Base-by-base conservation (phyloP, 2,888 invertebrate genomes). In the Cheiracanthium punctorium region DNA sequence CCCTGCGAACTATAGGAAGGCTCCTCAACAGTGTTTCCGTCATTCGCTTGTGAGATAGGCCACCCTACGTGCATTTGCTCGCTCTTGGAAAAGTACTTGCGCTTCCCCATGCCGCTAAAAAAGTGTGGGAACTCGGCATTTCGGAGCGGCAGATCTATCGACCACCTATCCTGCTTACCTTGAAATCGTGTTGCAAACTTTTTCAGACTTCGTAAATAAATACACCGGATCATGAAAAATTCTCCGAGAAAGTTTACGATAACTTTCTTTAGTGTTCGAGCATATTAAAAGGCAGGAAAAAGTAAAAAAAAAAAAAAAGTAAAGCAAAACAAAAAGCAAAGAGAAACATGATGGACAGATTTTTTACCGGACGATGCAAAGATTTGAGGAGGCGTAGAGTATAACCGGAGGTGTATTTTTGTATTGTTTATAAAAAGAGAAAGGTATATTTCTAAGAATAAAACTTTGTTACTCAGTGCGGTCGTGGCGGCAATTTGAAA, bases 1-100 rank as follows among this genome's bases (percentile, higher is more conserved):
- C 52, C 74, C 37, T 8, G 69, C 14, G 74, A 79, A 79, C 74
- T 85, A 85, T 69, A 85, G 41, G 69, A 64, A 41, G 41, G 52
- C 10, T 69, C 67, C 33, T 37, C 52, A 41, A 70, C 43, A 41
- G 37, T 48, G 24, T 29, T 28, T 41, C 52, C 28, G 52, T 76
- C 82, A 84, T 73, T 77, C 73, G 14, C 43, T 64, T 48, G 41
- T 71, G 72, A 37, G 82, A 33, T 32, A 43, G 24, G 24, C 24
- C 20, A 24, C 24, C 17, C 58, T 24, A n/a, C 24, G 37, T 37
- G 37, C 1, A 24, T 2, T 48, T 2, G 24, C 7, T 58, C 24
- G 5, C 58, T 24, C 5, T 58, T 24, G 24, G 8, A 24, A n/a
- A n/a, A 24, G 24, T 24, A 58, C 24, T 58, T 24, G 58, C 58